A percentile compares a stretch with the other conserved stretches of the same genome.
phyloP scores from a whole-genome alignment of 2,888 invertebrate species.

The Scrobipalpa costella region DNA sequence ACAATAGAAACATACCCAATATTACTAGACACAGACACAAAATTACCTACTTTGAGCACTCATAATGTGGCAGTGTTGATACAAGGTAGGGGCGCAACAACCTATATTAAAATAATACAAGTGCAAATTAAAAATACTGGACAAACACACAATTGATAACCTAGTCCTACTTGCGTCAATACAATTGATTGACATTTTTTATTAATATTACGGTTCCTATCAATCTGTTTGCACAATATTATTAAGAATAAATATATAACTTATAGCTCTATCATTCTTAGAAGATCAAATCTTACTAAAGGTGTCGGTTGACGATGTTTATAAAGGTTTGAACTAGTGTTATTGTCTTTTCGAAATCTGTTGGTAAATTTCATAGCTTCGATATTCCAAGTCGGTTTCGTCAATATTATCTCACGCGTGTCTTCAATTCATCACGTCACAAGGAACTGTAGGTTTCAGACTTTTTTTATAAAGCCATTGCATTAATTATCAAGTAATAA shows the following conservation, averaged over 20 bases:
- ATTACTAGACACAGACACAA: constrained; percentile 1
- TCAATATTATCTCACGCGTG: background rate
- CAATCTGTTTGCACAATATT: constrained; percentile 13
- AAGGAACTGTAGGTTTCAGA: too few species aligned
- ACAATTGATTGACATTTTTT: background rate
- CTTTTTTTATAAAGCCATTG: too few species aligned
- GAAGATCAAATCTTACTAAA: background rate
- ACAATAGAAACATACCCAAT: constrained; percentile 3
- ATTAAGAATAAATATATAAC: background rate
- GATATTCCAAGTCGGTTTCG: background rate
- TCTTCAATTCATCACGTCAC: too few species aligned
- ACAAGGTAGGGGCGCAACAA: constrained; percentile 13
- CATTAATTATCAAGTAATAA: too few species aligned
- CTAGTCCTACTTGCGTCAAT: background rate
- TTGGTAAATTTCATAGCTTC: background rate
- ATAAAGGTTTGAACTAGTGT: constrained; percentile 8
- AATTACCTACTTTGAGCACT: constrained; percentile 25
- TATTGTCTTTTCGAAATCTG: background rate
- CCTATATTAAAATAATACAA: background rate
- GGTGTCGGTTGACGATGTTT: constrained; percentile 8
- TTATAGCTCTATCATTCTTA: constrained; percentile 17
- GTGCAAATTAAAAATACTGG: background rate
- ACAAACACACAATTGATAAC: background rate
- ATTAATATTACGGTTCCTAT: background rate
- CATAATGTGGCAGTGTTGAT: constrained; percentile 26